These are phyloP conservation scores for Phortica variegata DNA, from an alignment of 1,140 invertebrate genomes.

Conservation along the genomic window DNA sequence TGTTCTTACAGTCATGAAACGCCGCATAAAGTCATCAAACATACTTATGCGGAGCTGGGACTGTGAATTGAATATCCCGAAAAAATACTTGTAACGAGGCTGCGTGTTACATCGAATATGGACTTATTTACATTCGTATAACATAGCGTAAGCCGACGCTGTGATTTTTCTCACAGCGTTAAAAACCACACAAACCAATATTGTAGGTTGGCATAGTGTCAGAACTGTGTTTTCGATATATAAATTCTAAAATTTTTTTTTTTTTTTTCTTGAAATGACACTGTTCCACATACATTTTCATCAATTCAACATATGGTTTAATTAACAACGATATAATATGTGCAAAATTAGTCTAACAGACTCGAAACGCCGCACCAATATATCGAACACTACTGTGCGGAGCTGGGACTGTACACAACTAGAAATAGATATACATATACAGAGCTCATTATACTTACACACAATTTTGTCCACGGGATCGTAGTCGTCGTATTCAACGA, in stretches of 20 bases:
- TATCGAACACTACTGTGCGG: conserved; percentile 44
- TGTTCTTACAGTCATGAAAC: conserved; percentile 25
- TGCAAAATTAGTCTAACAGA: conserved; percentile 38
- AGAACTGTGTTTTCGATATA: conserved; percentile 24
- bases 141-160: conserved; percentile 52
- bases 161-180: conserved; percentile 62
- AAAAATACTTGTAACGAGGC: conserved; percentile 37
- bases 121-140: conserved; percentile 36
- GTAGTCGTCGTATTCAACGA: conserved; percentile 95
- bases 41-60: conserved; percentile 14
- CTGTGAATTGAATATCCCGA: conserved; percentile 4
- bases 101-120: conserved; percentile 45
- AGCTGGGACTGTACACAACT: conserved; percentile 40
- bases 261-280: too few relatives aligned
- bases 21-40: conserved; percentile 18
- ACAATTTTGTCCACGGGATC: conserved; percentile 96
- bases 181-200: conserved; percentile 12
- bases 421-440: neutral
- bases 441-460: conserved; percentile 59
- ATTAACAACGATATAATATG: conserved; percentile 49
- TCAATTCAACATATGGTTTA: conserved; percentile 28
- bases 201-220: conserved; percentile 28
- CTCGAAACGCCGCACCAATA: conserved; percentile 48
- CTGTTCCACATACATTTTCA: conserved; percentile 47
- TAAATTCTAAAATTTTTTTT: too few relatives aligned